Evolutionary conservation across 2,113 vertebrate species (phyloP).

Genomic region (Misgurnus anguillicaudatus): DNA sequence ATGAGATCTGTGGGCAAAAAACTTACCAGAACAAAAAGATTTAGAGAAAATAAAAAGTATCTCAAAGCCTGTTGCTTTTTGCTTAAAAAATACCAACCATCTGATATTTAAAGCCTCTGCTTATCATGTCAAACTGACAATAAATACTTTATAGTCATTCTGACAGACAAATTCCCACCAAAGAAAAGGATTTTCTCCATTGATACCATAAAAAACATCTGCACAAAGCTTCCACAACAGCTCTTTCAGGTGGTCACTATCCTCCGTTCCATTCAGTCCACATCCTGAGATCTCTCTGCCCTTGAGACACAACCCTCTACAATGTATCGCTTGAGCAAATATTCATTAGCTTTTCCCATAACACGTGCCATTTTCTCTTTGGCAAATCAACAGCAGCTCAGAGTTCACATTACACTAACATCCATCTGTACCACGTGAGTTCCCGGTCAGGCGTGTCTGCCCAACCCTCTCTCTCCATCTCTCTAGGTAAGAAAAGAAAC

Average conservation of each 20-base stretch:
- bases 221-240: neutral
- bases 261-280: too few relatives aligned
- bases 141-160: too few relatives aligned
- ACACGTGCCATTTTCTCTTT: neutral
- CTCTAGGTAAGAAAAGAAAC: conserved; percentile 59
- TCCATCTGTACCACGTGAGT: conserved; percentile 7
- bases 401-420: neutral
- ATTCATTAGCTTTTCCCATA: neutral
- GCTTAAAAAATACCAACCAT: too few relatives aligned
- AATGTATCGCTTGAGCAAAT: neutral
- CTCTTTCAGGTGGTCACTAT: neutral
- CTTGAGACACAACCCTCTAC: neutral
- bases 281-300: neutral
- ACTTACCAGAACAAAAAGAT: too few relatives aligned
- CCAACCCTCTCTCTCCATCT: conserved; percentile 23
- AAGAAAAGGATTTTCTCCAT: too few relatives aligned
- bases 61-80: too few relatives aligned
- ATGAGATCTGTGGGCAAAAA: too few relatives aligned
- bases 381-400: neutral
- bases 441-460: neutral
- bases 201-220: neutral
- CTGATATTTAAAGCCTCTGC: too few relatives aligned
- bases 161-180: too few relatives aligned
- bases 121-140: too few relatives aligned
- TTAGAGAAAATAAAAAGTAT: too few relatives aligned